These are phyloP conservation scores for Aradus depressus DNA, from an alignment of 2,888 invertebrate genomes.

Conservation along the genomic window DNA sequence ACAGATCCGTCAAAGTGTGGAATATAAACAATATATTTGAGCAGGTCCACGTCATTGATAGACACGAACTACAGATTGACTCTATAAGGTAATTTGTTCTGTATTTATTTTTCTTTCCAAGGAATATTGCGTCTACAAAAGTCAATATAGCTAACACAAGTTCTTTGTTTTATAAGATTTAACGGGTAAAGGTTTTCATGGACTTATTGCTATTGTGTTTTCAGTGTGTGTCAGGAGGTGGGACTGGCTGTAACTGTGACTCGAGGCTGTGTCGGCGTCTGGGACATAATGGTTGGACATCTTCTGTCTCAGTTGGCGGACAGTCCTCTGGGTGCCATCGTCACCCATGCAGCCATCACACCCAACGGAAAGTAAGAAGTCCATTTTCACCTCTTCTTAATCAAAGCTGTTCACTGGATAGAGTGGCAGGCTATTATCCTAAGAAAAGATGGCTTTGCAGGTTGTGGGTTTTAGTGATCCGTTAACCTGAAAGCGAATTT, in stretches of 20 bases:
- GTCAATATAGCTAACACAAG: background rate
- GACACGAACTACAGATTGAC: constrained; percentile 91
- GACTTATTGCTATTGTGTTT: constrained; percentile 21
- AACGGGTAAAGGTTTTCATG: background rate
- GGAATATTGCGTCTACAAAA: background rate
- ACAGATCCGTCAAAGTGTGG: constrained; percentile 97
- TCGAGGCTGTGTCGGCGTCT: constrained; percentile 86
- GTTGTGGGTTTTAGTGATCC: too few relatives aligned
- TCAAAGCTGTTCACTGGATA: too few relatives aligned
- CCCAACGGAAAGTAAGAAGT: constrained; percentile 56
- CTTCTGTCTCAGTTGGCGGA: constrained; percentile 80
- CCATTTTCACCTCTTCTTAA: too few relatives aligned
- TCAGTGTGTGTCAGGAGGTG: constrained; percentile 62
- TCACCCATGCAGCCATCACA: constrained; percentile 83
- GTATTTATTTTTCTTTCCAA: constrained; percentile 1
- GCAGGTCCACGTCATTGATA: constrained; percentile 88
- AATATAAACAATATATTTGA: constrained; percentile 98
- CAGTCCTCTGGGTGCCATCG: constrained; percentile 84
- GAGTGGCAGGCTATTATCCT: too few relatives aligned
- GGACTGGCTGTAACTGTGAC: constrained; percentile 85
- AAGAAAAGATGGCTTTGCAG: too few relatives aligned
- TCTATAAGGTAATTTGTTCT: constrained; percentile 60
- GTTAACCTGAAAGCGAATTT: too few relatives aligned
- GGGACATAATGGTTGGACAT: constrained; percentile 79
- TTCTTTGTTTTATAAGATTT: background rate